Base-by-base conservation (phyloP, 1,140 invertebrate genomes). In the Zophobas atratus region DNA sequence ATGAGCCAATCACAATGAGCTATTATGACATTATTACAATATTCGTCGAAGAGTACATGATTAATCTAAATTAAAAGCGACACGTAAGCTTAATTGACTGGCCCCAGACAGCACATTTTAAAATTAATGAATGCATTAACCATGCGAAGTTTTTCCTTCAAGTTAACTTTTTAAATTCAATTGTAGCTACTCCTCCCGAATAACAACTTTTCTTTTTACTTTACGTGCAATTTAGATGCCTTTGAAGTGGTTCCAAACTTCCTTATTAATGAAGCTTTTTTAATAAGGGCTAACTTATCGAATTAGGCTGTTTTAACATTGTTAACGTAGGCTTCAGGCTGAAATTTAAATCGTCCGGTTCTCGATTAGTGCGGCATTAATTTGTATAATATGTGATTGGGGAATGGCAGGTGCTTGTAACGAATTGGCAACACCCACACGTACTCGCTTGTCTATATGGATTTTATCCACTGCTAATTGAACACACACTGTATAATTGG, bases 221-320 rank as follows among this genome's bases (percentile, higher is more conserved):
- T 67, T 67, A 67, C 60, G 41, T 67, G 41, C 39, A 67, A 67
- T 67, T 67, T 32, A 36, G 60, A 4, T 48, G 60, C 38, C 60
- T 67, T 67, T 67, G 60, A 67, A 67, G 60, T 67, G 60, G 39
- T 20, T 67, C n/a, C 38, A 67, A 67, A 67, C 60, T 67, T 67
- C 60, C 60, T 41, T 67, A 67, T 67, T 67, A 67, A 67, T 67
- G 35, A 67, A 8, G 41, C n/a, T 43, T 67, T 57, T 67, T 67
- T 67, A 46, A 67, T 41, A 67, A 67, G 46, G 60, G n/a, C n/a
- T 32, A 6, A 43, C 43, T 43, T n/a, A 67, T 43, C 60, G 60
- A 67, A 67, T 43, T 46, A 32, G 39, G 56, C 8, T 63, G 57
- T 51, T 51, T 20, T 20, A 51, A 51, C 49, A n/a, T 51, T 51